A percentile compares a stretch with the other conserved stretches of the same genome.
Evolutionary conservation across 1,140 invertebrate genomes (phyloP).

Genomic region (Cryptotermes secundus): DNA sequence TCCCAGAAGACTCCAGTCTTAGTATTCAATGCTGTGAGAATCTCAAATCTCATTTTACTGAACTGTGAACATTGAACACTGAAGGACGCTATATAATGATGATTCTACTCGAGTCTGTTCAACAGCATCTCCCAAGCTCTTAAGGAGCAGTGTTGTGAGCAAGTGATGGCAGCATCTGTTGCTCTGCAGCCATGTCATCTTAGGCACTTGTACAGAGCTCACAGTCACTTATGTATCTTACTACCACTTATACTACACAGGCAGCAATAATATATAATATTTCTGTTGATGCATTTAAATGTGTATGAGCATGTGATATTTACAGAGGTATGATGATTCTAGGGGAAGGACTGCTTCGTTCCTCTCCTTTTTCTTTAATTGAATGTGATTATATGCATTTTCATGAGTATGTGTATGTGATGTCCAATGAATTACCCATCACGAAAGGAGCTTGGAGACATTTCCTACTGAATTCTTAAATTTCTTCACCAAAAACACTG

Average conservation of each 20-base stretch:
- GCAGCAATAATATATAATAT: neutral
- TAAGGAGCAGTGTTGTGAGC: neutral
- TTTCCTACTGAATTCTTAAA: neutral
- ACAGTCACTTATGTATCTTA: neutral
- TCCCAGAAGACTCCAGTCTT: too few relatives aligned
- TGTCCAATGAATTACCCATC: neutral
- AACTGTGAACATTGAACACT: too few relatives aligned
- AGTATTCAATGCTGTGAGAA: too few relatives aligned
- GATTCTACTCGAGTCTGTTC: too few relatives aligned
- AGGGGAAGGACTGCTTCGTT: neutral
- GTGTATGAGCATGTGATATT: neutral
- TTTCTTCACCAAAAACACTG: neutral
- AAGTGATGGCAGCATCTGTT: neutral
- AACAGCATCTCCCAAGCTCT: neutral
- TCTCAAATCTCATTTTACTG: too few relatives aligned
- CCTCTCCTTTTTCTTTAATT: neutral
- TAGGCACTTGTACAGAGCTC: constrained; percentile 4
- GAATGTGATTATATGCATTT: neutral
- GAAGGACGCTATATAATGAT: too few relatives aligned
- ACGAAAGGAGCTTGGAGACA: neutral
- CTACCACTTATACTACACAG: neutral
- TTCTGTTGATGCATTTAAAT: neutral
- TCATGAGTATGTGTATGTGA: neutral
- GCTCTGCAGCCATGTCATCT: neutral
- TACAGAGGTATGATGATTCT: neutral